These are phyloP conservation scores for Microctonus brassicae DNA, from an alignment of 2,888 invertebrate species.

Conservation along the genomic window DNA sequence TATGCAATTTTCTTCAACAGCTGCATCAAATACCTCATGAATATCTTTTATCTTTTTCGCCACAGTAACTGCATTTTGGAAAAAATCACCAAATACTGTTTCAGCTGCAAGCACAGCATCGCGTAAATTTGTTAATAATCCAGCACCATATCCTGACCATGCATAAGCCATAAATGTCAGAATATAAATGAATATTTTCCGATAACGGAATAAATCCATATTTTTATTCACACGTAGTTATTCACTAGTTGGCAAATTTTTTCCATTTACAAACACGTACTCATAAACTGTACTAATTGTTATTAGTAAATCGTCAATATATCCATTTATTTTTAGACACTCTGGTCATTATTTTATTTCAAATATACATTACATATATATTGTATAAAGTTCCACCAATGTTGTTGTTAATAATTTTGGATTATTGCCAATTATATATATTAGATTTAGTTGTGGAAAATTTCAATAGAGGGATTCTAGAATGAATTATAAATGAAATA, in stretches of 20 bases:
- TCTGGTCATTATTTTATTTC: not conserved
- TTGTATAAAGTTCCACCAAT: not conserved
- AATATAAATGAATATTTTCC: conserved; percentile 80
- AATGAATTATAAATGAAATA: too few relatives aligned
- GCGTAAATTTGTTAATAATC: conserved; percentile 78
- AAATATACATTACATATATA: not conserved
- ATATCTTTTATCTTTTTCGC: conserved; percentile 82
- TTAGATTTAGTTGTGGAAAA: not conserved
- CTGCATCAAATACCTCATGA: conserved; percentile 87
- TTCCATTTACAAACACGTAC: not conserved
- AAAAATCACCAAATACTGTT: conserved; percentile 83
- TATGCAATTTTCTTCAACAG: conserved; percentile 86
- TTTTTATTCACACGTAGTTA: conserved; percentile 39
- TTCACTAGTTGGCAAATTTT: not conserved
- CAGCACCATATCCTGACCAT: conserved; percentile 85
- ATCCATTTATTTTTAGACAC: not conserved
- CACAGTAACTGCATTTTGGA: conserved; percentile 80
- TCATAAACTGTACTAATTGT: not conserved
- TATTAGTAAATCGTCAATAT: not conserved
- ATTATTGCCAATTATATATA: not conserved
- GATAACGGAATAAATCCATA: conserved; percentile 82
- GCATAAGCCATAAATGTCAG: conserved; percentile 84
- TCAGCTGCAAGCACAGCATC: conserved; percentile 87
- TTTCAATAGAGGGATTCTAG: not conserved
- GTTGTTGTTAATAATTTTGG: not conserved